phyloP scores from a whole-genome alignment of 2,888 invertebrate genomes.

The Marronus borbonicus region DNA sequence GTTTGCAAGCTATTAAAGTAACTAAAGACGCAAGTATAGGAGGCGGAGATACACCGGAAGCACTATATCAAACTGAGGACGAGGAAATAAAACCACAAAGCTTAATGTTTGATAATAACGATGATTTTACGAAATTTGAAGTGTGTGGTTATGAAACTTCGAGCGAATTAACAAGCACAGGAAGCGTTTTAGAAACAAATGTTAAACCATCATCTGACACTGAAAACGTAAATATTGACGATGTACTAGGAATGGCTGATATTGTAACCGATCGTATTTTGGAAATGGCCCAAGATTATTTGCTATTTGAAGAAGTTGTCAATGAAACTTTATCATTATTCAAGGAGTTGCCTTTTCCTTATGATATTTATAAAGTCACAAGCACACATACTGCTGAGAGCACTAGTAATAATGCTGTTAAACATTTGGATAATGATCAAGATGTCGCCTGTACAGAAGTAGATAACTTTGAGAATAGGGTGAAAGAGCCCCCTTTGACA shows the following conservation, averaged over 20 bases:
- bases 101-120: neutral
- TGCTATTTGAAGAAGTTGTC: constrained; percentile 50
- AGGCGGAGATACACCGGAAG: constrained; percentile 2
- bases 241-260: constrained; percentile 50
- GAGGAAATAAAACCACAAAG: neutral
- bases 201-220: neutral
- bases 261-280: constrained; percentile 51
- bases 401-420: too few relatives aligned
- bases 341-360: constrained; percentile 24
- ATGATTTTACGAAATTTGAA: constrained; percentile 13
- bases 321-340: constrained; percentile 52
- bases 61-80: neutral
- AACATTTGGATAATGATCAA: neutral
- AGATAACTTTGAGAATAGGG: neutral
- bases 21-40: neutral
- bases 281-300: constrained; percentile 50
- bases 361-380: too few relatives aligned
- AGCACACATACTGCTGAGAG: too few relatives aligned
- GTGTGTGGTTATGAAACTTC: constrained; percentile 12
- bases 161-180: constrained; percentile 2
- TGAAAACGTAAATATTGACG: neutral
- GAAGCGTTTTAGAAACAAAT: neutral
- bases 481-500: neutral
- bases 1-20: neutral
- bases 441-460: neutral